Evolutionary conservation across 2,113 vertebrate genomes (phyloP).

Genomic region (Poicephalus meyeri): DNA sequence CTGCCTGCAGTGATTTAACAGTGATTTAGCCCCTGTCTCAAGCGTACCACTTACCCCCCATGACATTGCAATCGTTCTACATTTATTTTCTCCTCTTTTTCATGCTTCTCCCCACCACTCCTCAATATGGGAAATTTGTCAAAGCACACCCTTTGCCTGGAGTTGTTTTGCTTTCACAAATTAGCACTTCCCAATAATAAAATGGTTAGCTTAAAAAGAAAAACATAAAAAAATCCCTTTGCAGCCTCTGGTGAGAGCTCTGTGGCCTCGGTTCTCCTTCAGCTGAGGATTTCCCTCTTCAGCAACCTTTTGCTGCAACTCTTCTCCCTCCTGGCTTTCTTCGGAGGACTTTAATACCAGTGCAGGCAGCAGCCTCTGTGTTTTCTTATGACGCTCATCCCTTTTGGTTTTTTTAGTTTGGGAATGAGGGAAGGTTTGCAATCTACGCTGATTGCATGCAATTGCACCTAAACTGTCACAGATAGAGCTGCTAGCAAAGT

Average conservation of each 20-base stretch:
- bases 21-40: slow-evolving; percentile 70
- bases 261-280: not conserved
- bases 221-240: not conserved
- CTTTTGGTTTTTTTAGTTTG: not conserved
- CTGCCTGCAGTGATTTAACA: slow-evolving; percentile 70
- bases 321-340: not conserved
- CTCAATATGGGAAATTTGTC: slow-evolving; percentile 46
- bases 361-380: not conserved
- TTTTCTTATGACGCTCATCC: not conserved
- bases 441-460: not conserved
- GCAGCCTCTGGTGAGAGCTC: not conserved
- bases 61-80: slow-evolving; percentile 64
- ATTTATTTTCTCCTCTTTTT: slow-evolving; percentile 67
- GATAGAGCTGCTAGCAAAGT: not conserved
- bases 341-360: not conserved
- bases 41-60: slow-evolving; percentile 60
- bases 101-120: slow-evolving; percentile 25
- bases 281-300: not conserved
- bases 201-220: not conserved
- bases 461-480: not conserved
- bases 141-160: slow-evolving; percentile 45
- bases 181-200: slow-evolving; percentile 39
- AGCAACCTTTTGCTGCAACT: not conserved
- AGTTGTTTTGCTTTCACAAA: slow-evolving; percentile 63
- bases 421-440: not conserved